Percentiles rank a stretch among this genome's conserved stretches.
Conservation (phyloP, 2,113 vertebrate species). For the Hydropotes inermis region DNA sequence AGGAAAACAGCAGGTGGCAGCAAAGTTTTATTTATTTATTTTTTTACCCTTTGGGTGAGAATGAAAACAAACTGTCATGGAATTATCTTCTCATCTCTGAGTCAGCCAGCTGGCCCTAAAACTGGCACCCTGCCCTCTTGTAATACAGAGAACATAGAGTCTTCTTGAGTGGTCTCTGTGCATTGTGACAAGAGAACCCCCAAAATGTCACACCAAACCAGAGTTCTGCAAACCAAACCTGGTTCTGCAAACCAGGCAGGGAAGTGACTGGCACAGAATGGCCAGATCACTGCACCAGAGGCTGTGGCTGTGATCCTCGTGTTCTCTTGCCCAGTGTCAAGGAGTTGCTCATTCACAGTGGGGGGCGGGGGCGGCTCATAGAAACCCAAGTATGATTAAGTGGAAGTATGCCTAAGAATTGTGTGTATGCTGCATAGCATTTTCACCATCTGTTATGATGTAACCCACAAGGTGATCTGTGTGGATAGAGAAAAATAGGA, state of each 20-base stretch:
- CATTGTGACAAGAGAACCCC: neutral
- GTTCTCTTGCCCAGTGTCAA: neutral
- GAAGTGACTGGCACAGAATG: neutral
- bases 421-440: neutral
- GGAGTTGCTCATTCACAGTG: neutral
- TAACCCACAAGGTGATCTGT: neutral
- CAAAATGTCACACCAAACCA: neutral
- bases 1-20: slow-evolving; percentile 81
- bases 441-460: neutral
- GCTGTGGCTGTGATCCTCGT: neutral
- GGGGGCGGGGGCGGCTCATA: neutral
- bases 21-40: slow-evolving; percentile 76
- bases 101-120: neutral
- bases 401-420: neutral
- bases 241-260: neutral
- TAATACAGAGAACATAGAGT: neutral
- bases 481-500: neutral
- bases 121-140: neutral
- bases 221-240: neutral
- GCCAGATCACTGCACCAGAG: neutral
- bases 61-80: slow-evolving; percentile 32
- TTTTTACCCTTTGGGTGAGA: slow-evolving; percentile 42
- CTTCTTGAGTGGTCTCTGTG: neutral
- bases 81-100: slow-evolving; percentile 60
- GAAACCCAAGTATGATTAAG: neutral